Conservation (phyloP, 2,888 invertebrate species). For the Chloroclystis v-ata region DNA sequence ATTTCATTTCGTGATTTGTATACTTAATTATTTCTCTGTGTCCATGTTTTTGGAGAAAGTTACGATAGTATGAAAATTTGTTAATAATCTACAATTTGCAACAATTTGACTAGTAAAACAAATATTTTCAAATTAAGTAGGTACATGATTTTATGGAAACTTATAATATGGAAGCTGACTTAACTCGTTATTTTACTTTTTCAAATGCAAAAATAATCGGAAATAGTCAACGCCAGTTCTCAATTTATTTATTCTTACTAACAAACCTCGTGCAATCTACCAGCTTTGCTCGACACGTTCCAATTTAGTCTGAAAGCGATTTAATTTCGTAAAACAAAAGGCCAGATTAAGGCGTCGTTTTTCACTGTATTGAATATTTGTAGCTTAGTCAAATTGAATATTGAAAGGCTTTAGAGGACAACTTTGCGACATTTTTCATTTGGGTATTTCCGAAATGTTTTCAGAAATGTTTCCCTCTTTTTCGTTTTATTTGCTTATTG, state of each 20-base stretch:
- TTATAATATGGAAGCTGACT: too few species aligned
- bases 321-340: slow-evolving; percentile 67
- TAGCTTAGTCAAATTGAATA: slow-evolving; percentile 29
- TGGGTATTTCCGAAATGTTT: not conserved
- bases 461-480: not conserved
- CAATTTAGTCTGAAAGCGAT: slow-evolving; percentile 60
- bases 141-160: too few species aligned
- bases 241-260: not conserved
- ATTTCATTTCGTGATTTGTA: slow-evolving; percentile 29
- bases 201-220: too few species aligned
- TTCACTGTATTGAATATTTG: slow-evolving; percentile 32
- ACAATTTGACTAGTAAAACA: too few species aligned
- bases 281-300: slow-evolving; percentile 35
- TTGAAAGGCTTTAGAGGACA: slow-evolving; percentile 22
- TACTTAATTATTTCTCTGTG: slow-evolving; percentile 18
- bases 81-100: too few species aligned
- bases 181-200: not conserved
- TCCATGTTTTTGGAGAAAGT: slow-evolving; percentile 1
- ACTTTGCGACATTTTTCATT: slow-evolving; percentile 8
- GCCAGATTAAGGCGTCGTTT: slow-evolving; percentile 52
- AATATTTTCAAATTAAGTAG: too few species aligned
- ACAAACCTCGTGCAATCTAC: slow-evolving; percentile 10
- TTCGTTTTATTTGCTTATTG: too few species aligned
- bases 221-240: not conserved
- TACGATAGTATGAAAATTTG: too few species aligned